Conservation (phyloP, 2,888 invertebrate genomes). For the Dryocosmus kuriphilus region DNA sequence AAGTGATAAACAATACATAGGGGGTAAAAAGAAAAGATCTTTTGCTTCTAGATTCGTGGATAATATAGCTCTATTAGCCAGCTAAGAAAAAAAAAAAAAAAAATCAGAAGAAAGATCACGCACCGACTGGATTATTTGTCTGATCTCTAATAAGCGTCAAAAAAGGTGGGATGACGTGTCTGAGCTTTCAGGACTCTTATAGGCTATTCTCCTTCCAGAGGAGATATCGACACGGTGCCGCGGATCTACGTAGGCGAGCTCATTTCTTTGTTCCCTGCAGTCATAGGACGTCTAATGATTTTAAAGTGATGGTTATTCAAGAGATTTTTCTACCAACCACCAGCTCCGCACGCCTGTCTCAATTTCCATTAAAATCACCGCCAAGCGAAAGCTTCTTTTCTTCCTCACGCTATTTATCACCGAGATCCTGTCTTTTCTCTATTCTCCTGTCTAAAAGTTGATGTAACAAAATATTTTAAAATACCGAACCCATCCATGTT, state of each 20-base stretch:
- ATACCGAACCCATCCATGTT: background rate
- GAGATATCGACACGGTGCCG: conserved; percentile 6
- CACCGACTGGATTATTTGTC: conserved; percentile 16
- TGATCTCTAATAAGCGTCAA: background rate
- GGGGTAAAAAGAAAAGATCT: too few species aligned
- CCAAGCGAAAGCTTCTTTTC: background rate
- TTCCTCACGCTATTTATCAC: background rate
- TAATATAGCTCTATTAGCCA: background rate
- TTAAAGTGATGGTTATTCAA: conserved; percentile 60
- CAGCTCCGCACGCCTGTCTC: background rate
- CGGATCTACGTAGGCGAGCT: conserved; percentile 57
- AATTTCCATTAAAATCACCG: conserved; percentile 29
- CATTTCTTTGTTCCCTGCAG: conserved; percentile 49
- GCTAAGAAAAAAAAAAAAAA: background rate
- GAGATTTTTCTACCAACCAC: background rate
- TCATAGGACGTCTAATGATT: conserved; percentile 64
- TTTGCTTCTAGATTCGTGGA: background rate
- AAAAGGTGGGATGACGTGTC: conserved; percentile 4
- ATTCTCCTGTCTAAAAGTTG: background rate
- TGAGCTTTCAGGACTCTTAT: conserved; percentile 31
- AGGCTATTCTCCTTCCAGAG: conserved; percentile 9
- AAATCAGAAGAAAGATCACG: background rate
- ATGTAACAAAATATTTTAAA: background rate
- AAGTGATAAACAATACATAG: too few species aligned
- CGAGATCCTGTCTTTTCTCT: background rate